These are phyloP conservation scores for Oreochromis grahami DNA, from an alignment of 2,797 vertebrate genomes.

Conservation along the genomic window DNA sequence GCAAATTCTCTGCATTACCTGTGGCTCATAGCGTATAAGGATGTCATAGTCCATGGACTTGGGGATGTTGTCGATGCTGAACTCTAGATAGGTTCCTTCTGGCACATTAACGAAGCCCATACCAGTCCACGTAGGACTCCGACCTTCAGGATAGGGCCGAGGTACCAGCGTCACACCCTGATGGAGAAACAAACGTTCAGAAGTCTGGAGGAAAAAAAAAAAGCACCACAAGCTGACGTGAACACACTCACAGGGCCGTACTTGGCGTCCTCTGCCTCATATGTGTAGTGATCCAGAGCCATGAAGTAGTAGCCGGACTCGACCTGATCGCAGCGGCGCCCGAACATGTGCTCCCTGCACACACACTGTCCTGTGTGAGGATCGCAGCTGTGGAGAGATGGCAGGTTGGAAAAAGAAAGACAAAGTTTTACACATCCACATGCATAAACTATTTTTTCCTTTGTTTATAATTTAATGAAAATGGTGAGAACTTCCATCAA, in stretches of 20 bases:
- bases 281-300: constrained; percentile 92
- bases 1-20: constrained; percentile 74
- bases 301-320: constrained; percentile 93
- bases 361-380: constrained; percentile 85
- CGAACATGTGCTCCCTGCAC: constrained; percentile 89
- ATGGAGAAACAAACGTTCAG: background rate
- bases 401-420: background rate
- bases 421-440: background rate
- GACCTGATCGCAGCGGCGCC: constrained; percentile 86
- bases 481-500: background rate
- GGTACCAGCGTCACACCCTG: constrained; percentile 85
- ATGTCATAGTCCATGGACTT: constrained; percentile 95
- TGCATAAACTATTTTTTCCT: background rate
- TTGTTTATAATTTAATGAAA: background rate
- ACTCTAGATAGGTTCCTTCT: constrained; percentile 86
- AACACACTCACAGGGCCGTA: constrained; percentile 83
- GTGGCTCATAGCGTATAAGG: constrained; percentile 93
- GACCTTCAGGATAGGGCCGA: constrained; percentile 82
- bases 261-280: constrained; percentile 88
- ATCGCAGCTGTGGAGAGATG: constrained; percentile 79
- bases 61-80: constrained; percentile 87
- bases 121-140: constrained; percentile 92
- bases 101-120: constrained; percentile 90
- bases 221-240: background rate
- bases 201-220: fast-evolving